Evolutionary conservation across 2,888 invertebrate genomes (phyloP), one percentile per base, ranked within the genome.

Genomic region (Scelioninae gen. 2): DNA sequence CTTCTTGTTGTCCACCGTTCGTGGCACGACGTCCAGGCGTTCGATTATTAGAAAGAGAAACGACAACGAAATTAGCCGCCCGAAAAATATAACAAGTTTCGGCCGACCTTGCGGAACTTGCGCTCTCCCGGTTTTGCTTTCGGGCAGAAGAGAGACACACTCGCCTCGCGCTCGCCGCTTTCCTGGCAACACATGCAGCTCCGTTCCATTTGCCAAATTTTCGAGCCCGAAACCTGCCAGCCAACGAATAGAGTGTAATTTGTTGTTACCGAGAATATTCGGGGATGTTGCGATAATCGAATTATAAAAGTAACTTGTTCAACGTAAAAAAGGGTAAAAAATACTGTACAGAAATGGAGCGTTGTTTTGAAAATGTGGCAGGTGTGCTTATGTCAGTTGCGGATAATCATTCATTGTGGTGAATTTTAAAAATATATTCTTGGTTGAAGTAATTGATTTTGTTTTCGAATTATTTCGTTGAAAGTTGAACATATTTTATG

Each of bases 131-230:
- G 92, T 82, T 94, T 94, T 10, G 95, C 94, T 85, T 95, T 95
- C 0, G 96, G 96, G 83, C 96, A 97, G 85, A 93, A 94, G 22
- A 96, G 87, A 5, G 95, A 92, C 7, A 96, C 95, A 13, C 93
- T 92, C 0, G 96, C 96, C 86, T 96, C 96, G 76, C 96, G 89
- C 87, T 96, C 95, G 2, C 96, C 96, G 78, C 95, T 95, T 85
- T 96, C 96, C 86, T 96, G 96, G 83, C 96, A 97, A 85, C 96
- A 97, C 91, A 96, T 96, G 83, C 96, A 96, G 0, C 95, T 95
- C 22, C 96, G 89, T 86, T 96, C 96, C 93, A 96, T 96, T 89
- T 96, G 96, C 96, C 96, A 96, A 84, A 96, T 94, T 89, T 96
- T 96, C 79, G 95, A 96, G 4, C 96, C 96, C 31, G 96, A 96